Base-by-base conservation (phyloP, 2,113 vertebrate genomes). In the Andinoacara biseriatus region DNA sequence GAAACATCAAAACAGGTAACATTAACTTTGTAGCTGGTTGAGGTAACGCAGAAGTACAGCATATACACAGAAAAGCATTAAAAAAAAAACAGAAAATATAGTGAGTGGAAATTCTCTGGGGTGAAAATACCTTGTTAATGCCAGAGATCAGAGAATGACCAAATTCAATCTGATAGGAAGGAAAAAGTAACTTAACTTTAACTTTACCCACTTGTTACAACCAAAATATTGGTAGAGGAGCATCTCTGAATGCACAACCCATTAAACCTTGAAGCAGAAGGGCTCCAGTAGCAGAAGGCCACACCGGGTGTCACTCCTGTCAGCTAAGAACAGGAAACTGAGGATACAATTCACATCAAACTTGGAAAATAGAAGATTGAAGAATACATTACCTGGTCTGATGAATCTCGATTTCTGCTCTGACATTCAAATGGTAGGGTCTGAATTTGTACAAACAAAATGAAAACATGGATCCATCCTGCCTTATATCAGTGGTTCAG, bases 391-490 rank as follows among this genome's bases (percentile, higher is more conserved):
- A 15, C 63, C 22, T 67, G 63, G 63, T 46, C 63, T 67, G 2
- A 67, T 29, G 40, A 67, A 15, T 24, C 56, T 46, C 1, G 9
- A 46, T 29, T 67, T 46, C 63, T 46, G 63, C 63, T 67, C 38
- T 1, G 0, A 67, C 40, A 67, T 26, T 26, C 17, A 67, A n/a
- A 18, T 29, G 40, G 40, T 18, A 67, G 17, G 15, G 40, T 46
- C 22, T 24, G 24, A 46, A 26, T 40, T 67, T 9, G 0, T 2
- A 26, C 6, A 40, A 40, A 40, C 35, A 38, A 10, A 3, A 40
- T 40, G 3, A 40, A 40, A 40, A 11, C 38, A 40, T 40, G 38
- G 38, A 40, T 40, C 38, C 38, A 40, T 40, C 38, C 10, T 40
- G 38, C 38, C 38, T 40, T 4, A 3, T 40, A 10, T 40, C 38